phyloP scores from a whole-genome alignment of 2,797 vertebrate species.

The Microcaecilia unicolor region DNA sequence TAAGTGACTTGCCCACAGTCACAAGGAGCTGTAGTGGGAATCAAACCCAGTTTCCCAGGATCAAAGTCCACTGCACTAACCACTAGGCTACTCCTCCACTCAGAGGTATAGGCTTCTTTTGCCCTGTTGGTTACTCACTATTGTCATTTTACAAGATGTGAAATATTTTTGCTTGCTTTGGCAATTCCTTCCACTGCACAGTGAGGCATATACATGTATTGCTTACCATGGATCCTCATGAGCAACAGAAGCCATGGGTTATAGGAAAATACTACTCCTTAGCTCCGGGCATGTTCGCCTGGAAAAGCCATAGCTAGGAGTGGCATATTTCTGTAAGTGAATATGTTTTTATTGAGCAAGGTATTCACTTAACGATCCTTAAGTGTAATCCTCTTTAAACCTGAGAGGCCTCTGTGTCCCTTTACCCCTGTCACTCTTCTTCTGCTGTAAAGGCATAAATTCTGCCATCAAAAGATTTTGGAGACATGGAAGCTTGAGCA shows the following conservation, averaged over 20 bases:
- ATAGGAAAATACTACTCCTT: conserved; percentile 22
- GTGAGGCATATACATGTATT: conserved; percentile 14
- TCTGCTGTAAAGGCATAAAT: conserved; percentile 36
- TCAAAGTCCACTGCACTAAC: too few relatives aligned
- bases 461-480: conserved; percentile 35
- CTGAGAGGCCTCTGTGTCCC: conserved; percentile 20
- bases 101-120: too few relatives aligned
- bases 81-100: too few relatives aligned
- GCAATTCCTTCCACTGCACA: conserved; percentile 6
- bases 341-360: conserved; percentile 23
- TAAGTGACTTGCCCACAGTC: too few relatives aligned
- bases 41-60: too few relatives aligned
- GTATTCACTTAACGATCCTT: conserved; percentile 43
- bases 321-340: conserved; percentile 29
- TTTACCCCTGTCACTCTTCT: conserved; percentile 35
- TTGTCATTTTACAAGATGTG: conserved; percentile 19
- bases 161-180: conserved; percentile 21
- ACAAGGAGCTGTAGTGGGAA: too few relatives aligned
- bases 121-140: conserved; percentile 14
- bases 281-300: conserved; percentile 25
- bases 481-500: conserved; percentile 26
- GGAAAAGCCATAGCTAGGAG: conserved; percentile 21
- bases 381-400: conserved; percentile 42
- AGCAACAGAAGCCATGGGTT: conserved; percentile 24
- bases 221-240: conserved; percentile 20